A percentile compares a stretch with the other conserved stretches of the same genome.
phyloP scores from a whole-genome alignment of 2,113 vertebrate genomes.

The Pycnonotus jocosus region DNA sequence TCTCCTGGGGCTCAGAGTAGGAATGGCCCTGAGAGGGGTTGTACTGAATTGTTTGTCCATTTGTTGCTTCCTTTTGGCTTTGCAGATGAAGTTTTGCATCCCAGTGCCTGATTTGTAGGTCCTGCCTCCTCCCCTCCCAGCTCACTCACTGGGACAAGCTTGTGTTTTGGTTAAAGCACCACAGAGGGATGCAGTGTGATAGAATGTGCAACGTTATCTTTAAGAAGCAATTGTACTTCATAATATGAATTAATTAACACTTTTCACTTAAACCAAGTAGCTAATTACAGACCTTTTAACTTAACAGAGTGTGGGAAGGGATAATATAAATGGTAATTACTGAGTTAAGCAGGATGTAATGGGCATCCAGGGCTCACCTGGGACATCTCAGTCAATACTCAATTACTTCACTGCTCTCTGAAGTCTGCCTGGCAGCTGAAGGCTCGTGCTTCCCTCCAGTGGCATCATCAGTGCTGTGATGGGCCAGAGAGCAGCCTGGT shows the following conservation, averaged over 20 bases:
- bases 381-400: constrained; percentile 53
- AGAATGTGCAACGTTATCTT: neutral
- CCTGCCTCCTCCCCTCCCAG: too few relatives aligned
- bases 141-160: neutral
- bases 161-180: neutral
- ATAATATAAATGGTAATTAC: constrained; percentile 44
- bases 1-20: neutral
- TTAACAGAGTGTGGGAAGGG: constrained; percentile 18
- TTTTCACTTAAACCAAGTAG: constrained; percentile 29
- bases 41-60: rapidly evolving
- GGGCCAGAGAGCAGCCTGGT: rapidly evolving
- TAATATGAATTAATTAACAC: constrained; percentile 36
- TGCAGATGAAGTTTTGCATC: neutral
- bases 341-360: constrained; percentile 41
- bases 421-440: neutral
- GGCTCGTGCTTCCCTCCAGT: neutral
- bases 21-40: too few relatives aligned
- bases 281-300: constrained; percentile 53
- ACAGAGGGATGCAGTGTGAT: neutral
- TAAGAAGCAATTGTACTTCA: constrained; percentile 6
- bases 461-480: rapidly evolving
- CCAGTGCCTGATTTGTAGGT: neutral
- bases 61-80: neutral
- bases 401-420: constrained; percentile 36
- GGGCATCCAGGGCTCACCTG: neutral